Evolutionary conservation across 2,113 vertebrate genomes (phyloP).

Genomic region (Monopterus albus): DNA sequence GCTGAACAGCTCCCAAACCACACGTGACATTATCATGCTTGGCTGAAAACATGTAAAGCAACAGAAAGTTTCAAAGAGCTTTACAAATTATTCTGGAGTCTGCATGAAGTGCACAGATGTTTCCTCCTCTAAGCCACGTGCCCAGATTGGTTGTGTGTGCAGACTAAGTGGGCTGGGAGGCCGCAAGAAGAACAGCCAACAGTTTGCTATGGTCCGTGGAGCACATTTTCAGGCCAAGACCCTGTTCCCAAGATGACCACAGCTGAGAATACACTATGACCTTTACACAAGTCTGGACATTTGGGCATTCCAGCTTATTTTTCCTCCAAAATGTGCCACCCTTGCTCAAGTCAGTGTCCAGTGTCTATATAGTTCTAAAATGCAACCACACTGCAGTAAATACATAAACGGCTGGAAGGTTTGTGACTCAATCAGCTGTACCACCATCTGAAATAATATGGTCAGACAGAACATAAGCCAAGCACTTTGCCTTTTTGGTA

Average conservation of each 20-base stretch:
- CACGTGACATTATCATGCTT: constrained; percentile 12
- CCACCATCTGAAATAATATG: not conserved
- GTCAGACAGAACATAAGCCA: not conserved
- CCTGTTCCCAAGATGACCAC: constrained; percentile 37
- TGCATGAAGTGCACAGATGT: constrained; percentile 20
- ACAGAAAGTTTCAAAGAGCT: constrained; percentile 12
- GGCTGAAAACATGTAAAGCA: constrained; percentile 1
- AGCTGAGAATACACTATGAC: constrained; percentile 13
- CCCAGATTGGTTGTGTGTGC: constrained; percentile 14
- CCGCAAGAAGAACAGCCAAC: constrained; percentile 36
- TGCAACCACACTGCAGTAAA: not conserved
- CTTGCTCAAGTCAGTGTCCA: constrained; percentile 10
- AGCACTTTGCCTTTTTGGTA: constrained; percentile 17
- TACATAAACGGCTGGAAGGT: not conserved
- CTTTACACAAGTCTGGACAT: constrained; percentile 13
- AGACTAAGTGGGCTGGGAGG: constrained; percentile 32
- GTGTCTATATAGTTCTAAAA: not conserved
- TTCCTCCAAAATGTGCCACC: not conserved
- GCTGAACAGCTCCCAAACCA: constrained; percentile 32
- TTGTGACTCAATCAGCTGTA: not conserved
- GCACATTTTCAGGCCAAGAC: constrained; percentile 50
- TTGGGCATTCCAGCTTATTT: not conserved
- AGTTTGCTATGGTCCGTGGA: constrained; percentile 42
- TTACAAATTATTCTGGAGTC: constrained; percentile 6
- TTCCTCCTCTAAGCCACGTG: constrained; percentile 30